Evolutionary conservation across 2,888 invertebrate species (phyloP).

Genomic region (Melangyna quadrimaculata): DNA sequence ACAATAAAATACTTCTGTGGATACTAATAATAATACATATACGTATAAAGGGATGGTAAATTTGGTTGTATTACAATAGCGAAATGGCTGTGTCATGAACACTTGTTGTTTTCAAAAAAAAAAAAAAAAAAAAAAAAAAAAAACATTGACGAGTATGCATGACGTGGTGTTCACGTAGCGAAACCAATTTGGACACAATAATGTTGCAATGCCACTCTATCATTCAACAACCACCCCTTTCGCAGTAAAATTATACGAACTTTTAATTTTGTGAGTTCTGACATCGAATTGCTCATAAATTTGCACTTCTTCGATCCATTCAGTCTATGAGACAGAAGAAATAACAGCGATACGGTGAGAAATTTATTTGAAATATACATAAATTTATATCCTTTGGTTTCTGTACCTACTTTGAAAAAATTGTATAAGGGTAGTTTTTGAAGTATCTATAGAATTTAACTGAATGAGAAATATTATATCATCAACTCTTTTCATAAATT

Average conservation of each 20-base stretch:
- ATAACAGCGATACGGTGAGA: conserved; percentile 30
- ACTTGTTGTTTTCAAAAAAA: conserved; percentile 53
- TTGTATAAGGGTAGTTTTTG: conserved; percentile 10
- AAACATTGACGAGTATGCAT: conserved; percentile 46
- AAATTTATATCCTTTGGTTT: not conserved
- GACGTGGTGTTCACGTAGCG: conserved; percentile 41
- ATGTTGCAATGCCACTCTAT: conserved; percentile 21
- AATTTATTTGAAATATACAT: conserved; percentile 36
- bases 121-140: not conserved
- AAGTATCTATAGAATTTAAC: conserved; percentile 15
- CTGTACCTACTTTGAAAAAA: not conserved
- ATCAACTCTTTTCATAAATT: conserved; percentile 65
- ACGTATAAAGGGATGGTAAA: not conserved
- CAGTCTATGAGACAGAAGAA: not conserved
- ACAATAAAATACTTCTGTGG: not conserved
- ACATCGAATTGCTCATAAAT: conserved; percentile 26
- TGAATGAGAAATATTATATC: conserved; percentile 39
- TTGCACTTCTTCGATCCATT: conserved; percentile 40
- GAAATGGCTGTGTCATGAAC: conserved; percentile 55
- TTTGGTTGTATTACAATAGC: not conserved
- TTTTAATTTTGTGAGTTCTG: conserved; percentile 29
- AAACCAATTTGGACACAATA: conserved; percentile 52
- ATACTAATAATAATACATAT: not conserved
- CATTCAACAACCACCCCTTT: conserved; percentile 42
- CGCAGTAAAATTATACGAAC: not conserved